A percentile compares a stretch with the other conserved stretches of the same genome.
Evolutionary conservation across 2,888 invertebrate genomes (phyloP).

Genomic region (Gonocerus acuteangulatus): DNA sequence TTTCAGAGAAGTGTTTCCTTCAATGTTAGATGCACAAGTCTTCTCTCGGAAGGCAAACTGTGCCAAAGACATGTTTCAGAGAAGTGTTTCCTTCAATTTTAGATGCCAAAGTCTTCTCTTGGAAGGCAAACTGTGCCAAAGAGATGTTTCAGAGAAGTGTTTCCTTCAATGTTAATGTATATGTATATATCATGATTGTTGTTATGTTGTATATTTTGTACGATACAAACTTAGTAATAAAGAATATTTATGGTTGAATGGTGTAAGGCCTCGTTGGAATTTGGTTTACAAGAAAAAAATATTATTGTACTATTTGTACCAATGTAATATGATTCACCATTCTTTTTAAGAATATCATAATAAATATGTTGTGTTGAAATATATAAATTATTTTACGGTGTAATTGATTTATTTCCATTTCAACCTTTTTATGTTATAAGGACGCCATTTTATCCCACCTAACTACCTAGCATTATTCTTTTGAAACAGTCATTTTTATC

Average conservation of each 20-base stretch:
- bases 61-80: neutral
- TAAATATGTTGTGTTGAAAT: constrained; percentile 22
- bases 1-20: neutral
- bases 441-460: too few species aligned
- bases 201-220: constrained; percentile 21
- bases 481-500: too few species aligned
- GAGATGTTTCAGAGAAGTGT: neutral
- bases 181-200: constrained; percentile 10
- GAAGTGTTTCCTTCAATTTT: neutral
- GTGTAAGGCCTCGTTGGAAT: neutral
- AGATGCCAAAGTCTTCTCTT: neutral
- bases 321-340: neutral
- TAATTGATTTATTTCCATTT: too few species aligned
- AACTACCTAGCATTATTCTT: too few species aligned
- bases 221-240: constrained; percentile 2
- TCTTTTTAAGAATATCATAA: neutral
- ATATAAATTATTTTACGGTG: constrained; percentile 16
- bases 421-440: too few species aligned
- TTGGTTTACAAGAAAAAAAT: neutral
- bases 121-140: neutral
- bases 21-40: too few species aligned
- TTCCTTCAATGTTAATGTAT: neutral
- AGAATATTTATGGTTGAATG: constrained; percentile 2
- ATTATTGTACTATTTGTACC: neutral
- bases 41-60: too few species aligned